A percentile compares a stretch with the other conserved stretches of the same genome.
phyloP scores from a whole-genome alignment of 2,888 invertebrate genomes.

The Stenchaetothrips biformis region DNA sequence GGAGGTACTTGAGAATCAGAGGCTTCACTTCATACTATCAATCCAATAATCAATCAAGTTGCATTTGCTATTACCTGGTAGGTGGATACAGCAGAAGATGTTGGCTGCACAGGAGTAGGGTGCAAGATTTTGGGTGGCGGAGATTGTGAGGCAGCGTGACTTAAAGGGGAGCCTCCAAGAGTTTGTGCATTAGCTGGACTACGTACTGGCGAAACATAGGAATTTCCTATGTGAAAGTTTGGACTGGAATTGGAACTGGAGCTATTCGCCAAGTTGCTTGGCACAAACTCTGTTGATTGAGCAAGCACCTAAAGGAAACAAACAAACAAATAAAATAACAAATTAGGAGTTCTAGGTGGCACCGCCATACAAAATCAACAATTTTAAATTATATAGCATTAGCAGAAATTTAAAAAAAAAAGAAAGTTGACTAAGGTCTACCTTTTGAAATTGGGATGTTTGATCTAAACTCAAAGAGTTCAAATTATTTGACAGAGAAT shows the following conservation, averaged over 20 bases:
- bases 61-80: constrained; percentile 42
- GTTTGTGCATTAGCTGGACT: constrained; percentile 33
- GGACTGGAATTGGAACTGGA: constrained; percentile 32
- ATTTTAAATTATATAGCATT: neutral
- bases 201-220: constrained; percentile 33
- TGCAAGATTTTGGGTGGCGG: constrained; percentile 45
- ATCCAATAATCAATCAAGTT: constrained; percentile 27
- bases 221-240: constrained; percentile 33
- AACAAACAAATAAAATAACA: neutral
- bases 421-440: neutral
- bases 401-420: neutral
- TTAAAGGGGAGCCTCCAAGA: constrained; percentile 32
- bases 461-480: constrained; percentile 9
- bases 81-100: constrained; percentile 43
- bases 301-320: constrained; percentile 38
- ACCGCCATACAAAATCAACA: neutral
- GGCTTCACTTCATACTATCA: neutral
- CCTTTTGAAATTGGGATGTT: neutral
- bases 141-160: constrained; percentile 42
- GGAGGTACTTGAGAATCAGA: no score
- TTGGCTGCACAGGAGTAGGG: constrained; percentile 42
- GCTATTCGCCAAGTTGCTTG: constrained; percentile 43
- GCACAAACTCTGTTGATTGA: constrained; percentile 54
- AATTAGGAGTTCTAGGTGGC: neutral
- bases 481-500: neutral